Evolutionary conservation across 2,888 invertebrate species (phyloP), one percentile per base, ranked within the genome.

Genomic region (Eucera pruinosa): DNA sequence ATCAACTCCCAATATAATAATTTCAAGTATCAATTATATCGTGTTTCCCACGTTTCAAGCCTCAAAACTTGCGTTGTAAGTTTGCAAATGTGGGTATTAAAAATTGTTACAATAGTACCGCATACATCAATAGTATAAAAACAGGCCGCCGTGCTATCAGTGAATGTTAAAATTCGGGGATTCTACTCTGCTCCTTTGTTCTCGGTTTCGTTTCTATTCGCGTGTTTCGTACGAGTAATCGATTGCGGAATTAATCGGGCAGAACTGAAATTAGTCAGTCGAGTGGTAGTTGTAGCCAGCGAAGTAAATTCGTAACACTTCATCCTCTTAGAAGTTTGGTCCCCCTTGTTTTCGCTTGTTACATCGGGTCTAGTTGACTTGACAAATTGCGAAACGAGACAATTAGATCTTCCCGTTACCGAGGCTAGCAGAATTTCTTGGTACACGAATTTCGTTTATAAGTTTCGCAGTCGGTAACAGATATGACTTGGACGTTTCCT

Each of bases 371-470:
- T 48, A 27, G 47, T 47, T 41, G 43, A 13, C 57, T 27, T 48
- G 66, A 67, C 66, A 57, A 30, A 67, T 67, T 67, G 36, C 36
- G 55, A 67, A 67, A 57, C 66, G 66, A 36, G 60, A 61, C 61
- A 61, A 48, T 61, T 61, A 36, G 23, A 61, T 61, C 25, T n/a
- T 36, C 25, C 6, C n/a, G 61, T 48, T 48, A 11, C 33, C 5
- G 5, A 3, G 41, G 11, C 33, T 13, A 33, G 9, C 33, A 0
- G 25, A 36, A 18, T 0, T 20, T 13, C 60, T 13, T 18, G 18
- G n/a, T 33, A 6, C 36, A 11, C 36, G 48, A 36, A 36, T 48
- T 61, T 47, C 48, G 36, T 18, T 48, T 23, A 25, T 15, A n/a
- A 61, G 33, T 48, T 36, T 36, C 18, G 3, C 6, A 23, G 2